Evolutionary conservation across 2,113 vertebrate species (phyloP), one percentile per base, ranked within the genome.

Genomic region (Sinocyclocheilus maitianheensis): DNA sequence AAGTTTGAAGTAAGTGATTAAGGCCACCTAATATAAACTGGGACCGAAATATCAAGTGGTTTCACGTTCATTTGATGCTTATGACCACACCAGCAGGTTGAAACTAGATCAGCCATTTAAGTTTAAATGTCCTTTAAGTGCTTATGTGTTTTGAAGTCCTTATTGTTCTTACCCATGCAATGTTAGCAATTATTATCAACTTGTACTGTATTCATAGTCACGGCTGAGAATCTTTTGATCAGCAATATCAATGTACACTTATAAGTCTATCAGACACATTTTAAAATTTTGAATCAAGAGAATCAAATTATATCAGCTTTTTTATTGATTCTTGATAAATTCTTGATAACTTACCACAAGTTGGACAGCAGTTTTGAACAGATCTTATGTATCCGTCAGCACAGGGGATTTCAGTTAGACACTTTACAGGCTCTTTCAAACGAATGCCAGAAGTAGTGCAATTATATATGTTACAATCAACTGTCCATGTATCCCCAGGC

Each of bases 401-500:
- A 82, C 87, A 90, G 16, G 5, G 11, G n/a, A 18, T 46, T 22
- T 24, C 3, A 20, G 0, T 9, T 82, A 72, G 55, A 85, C 89
- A 90, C 1, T 0, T 0, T 7, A 90, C 6, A 43, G 34, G 53
- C 30, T 46, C 0, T 48, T 48, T 24, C 22, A 14, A 34, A 78
- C 58, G 60, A 26, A 48, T 2, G n/a, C 79, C 81, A 60, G 24
- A 55, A 72, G 1, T 30, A 8, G 0, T 34, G 72, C 87, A 88
- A 9, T 12, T 77, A 60, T 87, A 86, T 0, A 72, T 34, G 3
- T 65, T 9, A 79, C 89, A 90, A 5, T 58, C 22, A 24, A 30
- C 3, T 2, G 7, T 48, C 89, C 89, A 90, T 55, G n/a, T 78
- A 0, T 86, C 63, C n/a, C 89, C 89, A 3, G 82, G 87, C 89